phyloP scores from a whole-genome alignment of 2,888 invertebrate species.

The Drosophila hamatofila region DNA sequence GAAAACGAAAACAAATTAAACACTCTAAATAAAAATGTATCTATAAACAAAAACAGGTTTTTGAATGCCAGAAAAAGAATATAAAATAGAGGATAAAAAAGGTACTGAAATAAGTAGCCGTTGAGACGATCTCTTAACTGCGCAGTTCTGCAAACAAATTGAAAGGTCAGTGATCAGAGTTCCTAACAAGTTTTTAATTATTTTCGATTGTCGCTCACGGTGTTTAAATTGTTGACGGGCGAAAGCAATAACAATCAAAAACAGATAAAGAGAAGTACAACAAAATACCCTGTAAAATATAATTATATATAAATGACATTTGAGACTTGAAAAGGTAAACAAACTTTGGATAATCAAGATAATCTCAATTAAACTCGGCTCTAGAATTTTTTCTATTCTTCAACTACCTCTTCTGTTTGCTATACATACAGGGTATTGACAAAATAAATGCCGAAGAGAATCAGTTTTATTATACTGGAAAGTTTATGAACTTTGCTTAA shows the following conservation, averaged over 20 bases:
- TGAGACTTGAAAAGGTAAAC: neutral
- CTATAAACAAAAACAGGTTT: constrained; percentile 17
- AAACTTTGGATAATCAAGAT: neutral
- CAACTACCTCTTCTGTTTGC: neutral
- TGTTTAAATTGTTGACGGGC: constrained; percentile 18
- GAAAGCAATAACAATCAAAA: constrained; percentile 14
- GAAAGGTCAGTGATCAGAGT: constrained; percentile 48
- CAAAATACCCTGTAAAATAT: constrained; percentile 19
- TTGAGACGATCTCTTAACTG: constrained; percentile 21
- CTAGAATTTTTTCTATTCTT: neutral
- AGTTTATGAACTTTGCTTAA: too few relatives aligned
- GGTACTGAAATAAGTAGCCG: neutral
- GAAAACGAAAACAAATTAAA: neutral
- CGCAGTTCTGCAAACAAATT: constrained; percentile 34
- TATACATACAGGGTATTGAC: neutral
- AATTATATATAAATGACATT: neutral
- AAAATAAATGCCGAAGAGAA: neutral
- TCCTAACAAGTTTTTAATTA: constrained; percentile 33
- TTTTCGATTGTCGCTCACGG: constrained; percentile 25
- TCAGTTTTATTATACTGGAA: too few relatives aligned
- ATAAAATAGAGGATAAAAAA: neutral
- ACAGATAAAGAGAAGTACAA: neutral
- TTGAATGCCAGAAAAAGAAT: neutral
- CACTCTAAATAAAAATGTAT: constrained; percentile 8
- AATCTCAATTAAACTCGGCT: neutral